A percentile compares a stretch with the other conserved stretches of the same genome.
Conservation (phyloP, 2,888 invertebrate genomes). For the Drosophila rellima region DNA sequence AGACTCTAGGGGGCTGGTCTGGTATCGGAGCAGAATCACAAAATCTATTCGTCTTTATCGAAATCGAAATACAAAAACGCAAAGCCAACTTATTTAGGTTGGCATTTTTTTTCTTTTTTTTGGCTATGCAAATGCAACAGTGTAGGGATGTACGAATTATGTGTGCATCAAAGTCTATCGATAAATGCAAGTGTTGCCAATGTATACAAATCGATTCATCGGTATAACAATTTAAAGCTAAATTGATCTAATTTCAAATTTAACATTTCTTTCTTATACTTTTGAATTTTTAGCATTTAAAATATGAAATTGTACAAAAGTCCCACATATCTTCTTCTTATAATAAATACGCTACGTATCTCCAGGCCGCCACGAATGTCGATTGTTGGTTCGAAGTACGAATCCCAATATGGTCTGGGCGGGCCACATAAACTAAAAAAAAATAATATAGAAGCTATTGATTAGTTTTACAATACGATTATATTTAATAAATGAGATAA, state of each 20-base stretch:
- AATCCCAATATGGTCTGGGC: no score
- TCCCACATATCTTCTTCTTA: no score
- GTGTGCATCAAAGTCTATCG: constrained; percentile 52
- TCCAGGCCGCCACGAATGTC: no score
- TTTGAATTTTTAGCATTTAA: not conserved
- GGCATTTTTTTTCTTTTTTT: constrained; percentile 59
- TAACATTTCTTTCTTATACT: not conserved
- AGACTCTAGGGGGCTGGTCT: constrained; percentile 2
- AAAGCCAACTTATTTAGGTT: constrained; percentile 67
- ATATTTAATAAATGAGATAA: no score
- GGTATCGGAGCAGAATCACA: constrained; percentile 38
- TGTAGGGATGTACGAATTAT: constrained; percentile 60
- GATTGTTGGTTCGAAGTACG: no score
- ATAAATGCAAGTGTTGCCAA: constrained; percentile 43
- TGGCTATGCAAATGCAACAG: constrained; percentile 71
- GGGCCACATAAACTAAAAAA: no score
- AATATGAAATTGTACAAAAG: not conserved
- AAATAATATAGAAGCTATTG: no score
- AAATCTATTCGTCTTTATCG: constrained; percentile 53
- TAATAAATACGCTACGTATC: no score
- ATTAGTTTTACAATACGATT: no score
- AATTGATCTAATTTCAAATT: not conserved
- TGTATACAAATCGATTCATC: constrained; percentile 4
- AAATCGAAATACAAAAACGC: constrained; percentile 53
- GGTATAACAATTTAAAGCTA: not conserved